Base-by-base conservation (phyloP, 2,888 invertebrate species). In the Synergus itoensis region DNA sequence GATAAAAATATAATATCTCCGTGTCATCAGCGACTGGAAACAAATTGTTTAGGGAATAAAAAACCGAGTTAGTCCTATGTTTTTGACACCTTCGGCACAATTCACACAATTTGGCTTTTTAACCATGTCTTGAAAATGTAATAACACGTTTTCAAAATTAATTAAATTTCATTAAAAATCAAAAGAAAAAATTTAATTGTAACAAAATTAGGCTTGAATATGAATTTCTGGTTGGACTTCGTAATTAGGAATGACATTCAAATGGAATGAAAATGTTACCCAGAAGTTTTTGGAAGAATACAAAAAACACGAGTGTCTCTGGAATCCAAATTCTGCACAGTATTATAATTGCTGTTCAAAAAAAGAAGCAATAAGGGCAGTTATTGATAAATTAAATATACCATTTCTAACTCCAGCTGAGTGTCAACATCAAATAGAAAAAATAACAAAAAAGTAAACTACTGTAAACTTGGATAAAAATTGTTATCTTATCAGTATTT, bases 381-480 rank as follows among this genome's bases (percentile, higher is more conserved):
- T 90, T 18, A 81, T 88, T 12, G 78, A 83, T 7, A 77, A 81
- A n/a, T 82, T 89, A 9, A 81, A 84, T 48, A 69, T 83, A 14
- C 82, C 85, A 16, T 78, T 79, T 21, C 78, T 89, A 41, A 86
- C 81, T 5, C 73, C 84, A n/a, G 63, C 78, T 8, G 86, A 87
- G 77, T 90, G 89, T 80, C 79, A 89, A 64, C 79, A 84, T 7
- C 86, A 87, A 41, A 84, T 89, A 65, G 84, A 84, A 79, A 53
- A 69, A n/a, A 88, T 90, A 73, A 84, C 85, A 78, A 79, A 87
- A 86, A 89, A 84, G 89, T 89, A 85, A 79, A 77, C 75, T 79
- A 40, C 43, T 64, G 1, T 41, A 76, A 62, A 21, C 12, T 36
- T 36, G 36, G 36, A 36, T 36, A 5, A 36, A 36, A 36, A 36